phyloP scores from a whole-genome alignment of 2,113 vertebrate genomes.

The Chaenocephalus aceratus region DNA sequence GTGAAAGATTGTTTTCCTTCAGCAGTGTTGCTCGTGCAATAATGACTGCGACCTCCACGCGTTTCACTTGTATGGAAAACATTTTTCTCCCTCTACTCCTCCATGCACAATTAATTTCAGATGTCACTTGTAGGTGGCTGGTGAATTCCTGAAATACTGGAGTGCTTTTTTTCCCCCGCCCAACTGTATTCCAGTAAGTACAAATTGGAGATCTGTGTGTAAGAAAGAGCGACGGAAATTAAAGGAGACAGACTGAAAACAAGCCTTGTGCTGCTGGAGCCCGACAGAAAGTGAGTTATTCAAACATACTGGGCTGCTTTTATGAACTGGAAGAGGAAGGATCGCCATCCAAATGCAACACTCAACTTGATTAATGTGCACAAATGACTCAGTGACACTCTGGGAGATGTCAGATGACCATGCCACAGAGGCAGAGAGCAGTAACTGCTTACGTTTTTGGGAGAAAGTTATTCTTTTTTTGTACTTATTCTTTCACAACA shows the following conservation, averaged over 20 bases:
- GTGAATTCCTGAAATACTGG: constrained; percentile 66
- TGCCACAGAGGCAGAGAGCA: background rate
- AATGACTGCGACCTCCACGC: constrained; percentile 33
- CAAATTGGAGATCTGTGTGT: constrained; percentile 62
- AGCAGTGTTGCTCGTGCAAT: constrained; percentile 38
- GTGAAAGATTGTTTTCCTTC: constrained; percentile 69
- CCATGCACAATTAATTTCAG: constrained; percentile 72
- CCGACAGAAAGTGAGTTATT: constrained; percentile 47
- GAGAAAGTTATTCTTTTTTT: background rate
- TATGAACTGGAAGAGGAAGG: constrained; percentile 12
- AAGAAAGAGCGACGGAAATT: constrained; percentile 51
- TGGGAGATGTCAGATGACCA: background rate
- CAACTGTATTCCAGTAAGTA: constrained; percentile 62
- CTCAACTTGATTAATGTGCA: constrained; percentile 4
- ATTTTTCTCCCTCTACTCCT: constrained; percentile 57
- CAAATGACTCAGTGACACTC: background rate
- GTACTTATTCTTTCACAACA: background rate
- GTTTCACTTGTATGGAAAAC: constrained; percentile 57
- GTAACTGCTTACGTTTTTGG: background rate
- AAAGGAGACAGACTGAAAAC: constrained; percentile 66
- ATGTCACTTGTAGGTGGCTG: constrained; percentile 68
- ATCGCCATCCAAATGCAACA: constrained; percentile 8
- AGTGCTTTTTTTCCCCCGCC: constrained; percentile 25
- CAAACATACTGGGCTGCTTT: constrained; percentile 24
- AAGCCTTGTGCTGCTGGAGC: constrained; percentile 39